phyloP scores from a whole-genome alignment of 1,140 invertebrate species.

The Phymorhynchus buccinoides region DNA sequence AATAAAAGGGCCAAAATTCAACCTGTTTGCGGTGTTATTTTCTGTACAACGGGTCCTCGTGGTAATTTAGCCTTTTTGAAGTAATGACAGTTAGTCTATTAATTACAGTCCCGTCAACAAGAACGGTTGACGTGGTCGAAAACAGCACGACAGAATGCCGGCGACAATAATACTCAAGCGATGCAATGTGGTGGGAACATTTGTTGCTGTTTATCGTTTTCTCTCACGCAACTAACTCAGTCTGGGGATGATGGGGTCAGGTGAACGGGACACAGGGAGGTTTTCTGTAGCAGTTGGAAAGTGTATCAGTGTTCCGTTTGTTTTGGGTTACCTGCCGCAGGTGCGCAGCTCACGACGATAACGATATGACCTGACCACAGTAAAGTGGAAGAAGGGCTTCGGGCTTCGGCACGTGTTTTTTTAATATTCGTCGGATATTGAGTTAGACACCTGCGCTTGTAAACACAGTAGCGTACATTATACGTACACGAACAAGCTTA shows the following conservation, averaged over 20 bases:
- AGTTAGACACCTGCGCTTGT: no score
- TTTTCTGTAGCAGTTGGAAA: neutral
- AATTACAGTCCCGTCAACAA: no score
- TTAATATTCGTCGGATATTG: no score
- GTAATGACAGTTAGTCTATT: no score
- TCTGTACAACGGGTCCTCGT: no score
- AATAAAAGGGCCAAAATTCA: no score
- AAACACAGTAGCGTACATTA: neutral
- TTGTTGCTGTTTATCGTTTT: neutral
- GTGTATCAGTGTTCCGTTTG: neutral
- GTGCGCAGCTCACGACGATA: neutral
- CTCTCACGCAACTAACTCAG: neutral
- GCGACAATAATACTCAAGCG: neutral
- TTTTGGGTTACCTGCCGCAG: neutral
- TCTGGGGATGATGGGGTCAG: neutral
- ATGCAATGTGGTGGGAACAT: neutral
- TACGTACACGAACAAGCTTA: no score
- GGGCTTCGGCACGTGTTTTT: no score
- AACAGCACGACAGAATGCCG: neutral
- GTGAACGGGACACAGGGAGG: neutral
- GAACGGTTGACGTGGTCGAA: no score
- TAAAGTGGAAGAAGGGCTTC: no score
- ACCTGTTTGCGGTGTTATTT: no score
- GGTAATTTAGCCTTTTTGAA: no score
- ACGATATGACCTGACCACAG: neutral